These are phyloP conservation scores for Caprella mutica DNA, from an alignment of 2,888 invertebrate species.

Conservation along the genomic window DNA sequence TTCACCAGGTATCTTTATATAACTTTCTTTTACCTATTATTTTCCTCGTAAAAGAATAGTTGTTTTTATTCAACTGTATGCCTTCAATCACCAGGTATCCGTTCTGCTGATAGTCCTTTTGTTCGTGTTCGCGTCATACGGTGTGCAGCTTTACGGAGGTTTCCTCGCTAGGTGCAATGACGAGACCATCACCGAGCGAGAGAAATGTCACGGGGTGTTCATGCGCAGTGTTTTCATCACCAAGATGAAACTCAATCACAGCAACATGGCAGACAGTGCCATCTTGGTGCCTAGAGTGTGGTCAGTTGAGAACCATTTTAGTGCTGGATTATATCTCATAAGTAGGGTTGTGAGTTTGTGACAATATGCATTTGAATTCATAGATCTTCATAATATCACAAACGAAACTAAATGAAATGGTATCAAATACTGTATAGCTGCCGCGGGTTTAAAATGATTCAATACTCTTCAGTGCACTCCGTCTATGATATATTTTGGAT, in stretches of 20 bases:
- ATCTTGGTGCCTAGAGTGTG: slow-evolving; percentile 93
- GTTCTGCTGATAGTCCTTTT: slow-evolving; percentile 90
- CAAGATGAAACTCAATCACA: slow-evolving; percentile 84
- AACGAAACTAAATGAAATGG: no score
- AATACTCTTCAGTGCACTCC: no score
- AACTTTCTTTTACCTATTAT: neutral
- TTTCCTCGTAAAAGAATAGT: no score
- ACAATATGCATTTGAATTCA: no score
- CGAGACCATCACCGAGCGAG: slow-evolving; percentile 66
- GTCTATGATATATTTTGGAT: no score
- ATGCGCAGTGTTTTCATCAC: slow-evolving; percentile 92
- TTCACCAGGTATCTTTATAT: neutral
- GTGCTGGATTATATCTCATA: neutral
- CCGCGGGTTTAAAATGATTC: no score
- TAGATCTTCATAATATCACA: no score
- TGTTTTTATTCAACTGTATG: neutral
- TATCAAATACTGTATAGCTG: no score
- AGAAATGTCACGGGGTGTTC: slow-evolving; percentile 89
- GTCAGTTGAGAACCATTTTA: slow-evolving; percentile 46
- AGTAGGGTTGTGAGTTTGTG: neutral
- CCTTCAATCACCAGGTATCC: slow-evolving; percentile 57
- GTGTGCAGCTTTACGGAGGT: slow-evolving; percentile 95
- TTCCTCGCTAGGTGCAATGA: slow-evolving; percentile 93
- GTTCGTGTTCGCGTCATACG: slow-evolving; percentile 99
- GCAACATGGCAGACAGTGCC: slow-evolving; percentile 59